Conservation (phyloP, 2,113 vertebrate species). For the Tragelaphus strepsiceros region DNA sequence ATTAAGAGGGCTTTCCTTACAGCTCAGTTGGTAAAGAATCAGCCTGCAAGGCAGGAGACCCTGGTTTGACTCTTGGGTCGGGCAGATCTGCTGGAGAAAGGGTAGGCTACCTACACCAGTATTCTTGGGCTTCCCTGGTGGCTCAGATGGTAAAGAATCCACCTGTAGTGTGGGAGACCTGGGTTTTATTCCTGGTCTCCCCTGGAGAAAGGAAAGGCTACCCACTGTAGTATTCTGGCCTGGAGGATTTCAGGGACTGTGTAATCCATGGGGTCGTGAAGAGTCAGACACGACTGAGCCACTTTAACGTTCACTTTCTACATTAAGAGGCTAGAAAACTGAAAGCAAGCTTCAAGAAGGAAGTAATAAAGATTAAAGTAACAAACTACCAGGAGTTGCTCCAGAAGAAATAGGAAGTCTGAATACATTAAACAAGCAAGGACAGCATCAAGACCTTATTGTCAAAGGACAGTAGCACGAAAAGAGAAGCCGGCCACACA, state of each 20-base stretch:
- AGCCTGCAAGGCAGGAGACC: not conserved
- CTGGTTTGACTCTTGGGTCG: not conserved
- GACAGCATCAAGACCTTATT: not conserved
- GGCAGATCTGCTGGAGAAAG: not conserved
- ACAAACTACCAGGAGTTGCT: not conserved
- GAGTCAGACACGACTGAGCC: not conserved
- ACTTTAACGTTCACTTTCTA: not conserved
- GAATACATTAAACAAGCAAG: rapidly evolving
- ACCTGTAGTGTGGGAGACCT: not conserved
- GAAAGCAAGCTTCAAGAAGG: not conserved
- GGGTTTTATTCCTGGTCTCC: not conserved
- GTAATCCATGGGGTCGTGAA: not conserved
- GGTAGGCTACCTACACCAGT: not conserved
- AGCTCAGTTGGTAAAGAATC: not conserved
- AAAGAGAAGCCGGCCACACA: not conserved
- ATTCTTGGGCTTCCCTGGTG: not conserved
- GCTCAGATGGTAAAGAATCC: not conserved
- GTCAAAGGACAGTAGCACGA: not conserved
- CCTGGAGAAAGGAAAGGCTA: not conserved
- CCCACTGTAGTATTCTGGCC: not conserved
- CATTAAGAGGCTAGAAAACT: not conserved
- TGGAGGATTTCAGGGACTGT: not conserved
- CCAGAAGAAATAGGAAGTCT: too few species aligned
- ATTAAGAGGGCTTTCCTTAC: not conserved
- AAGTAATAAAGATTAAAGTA: not conserved